These are phyloP conservation scores for Xenus cinereus DNA, from an alignment of 2,113 vertebrate genomes.

Conservation along the genomic window DNA sequence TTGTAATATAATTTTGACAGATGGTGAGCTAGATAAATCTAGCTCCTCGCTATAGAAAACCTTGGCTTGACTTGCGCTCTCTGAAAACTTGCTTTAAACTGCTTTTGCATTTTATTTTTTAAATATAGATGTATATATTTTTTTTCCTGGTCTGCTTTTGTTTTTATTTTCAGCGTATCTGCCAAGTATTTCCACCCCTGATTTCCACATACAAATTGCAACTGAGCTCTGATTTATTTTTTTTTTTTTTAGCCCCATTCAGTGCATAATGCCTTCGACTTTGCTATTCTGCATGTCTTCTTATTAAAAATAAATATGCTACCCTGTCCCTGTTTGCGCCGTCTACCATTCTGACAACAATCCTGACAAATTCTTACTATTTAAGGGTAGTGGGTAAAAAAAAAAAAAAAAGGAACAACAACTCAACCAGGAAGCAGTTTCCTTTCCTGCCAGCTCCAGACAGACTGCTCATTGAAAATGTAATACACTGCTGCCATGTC, in stretches of 20 bases:
- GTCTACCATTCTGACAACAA: constrained; percentile 80
- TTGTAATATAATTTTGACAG: constrained; percentile 88
- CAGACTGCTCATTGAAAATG: constrained; percentile 98
- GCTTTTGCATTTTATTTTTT: constrained; percentile 73
- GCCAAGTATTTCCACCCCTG: constrained; percentile 64
- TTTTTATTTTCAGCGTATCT: constrained; percentile 70
- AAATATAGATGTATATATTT: constrained; percentile 57
- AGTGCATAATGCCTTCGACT: constrained; percentile 63
- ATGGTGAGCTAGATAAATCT: constrained; percentile 80
- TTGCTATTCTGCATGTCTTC: constrained; percentile 61
- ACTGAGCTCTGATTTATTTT: constrained; percentile 27
- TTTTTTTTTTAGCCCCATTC: background rate
- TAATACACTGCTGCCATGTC: constrained; percentile 98
- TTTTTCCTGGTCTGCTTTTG: constrained; percentile 62
- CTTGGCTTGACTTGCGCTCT: constrained; percentile 74
- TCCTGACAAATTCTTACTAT: constrained; percentile 77
- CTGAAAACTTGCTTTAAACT: constrained; percentile 77
- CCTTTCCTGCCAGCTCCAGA: constrained; percentile 78
- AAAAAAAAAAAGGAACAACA: background rate
- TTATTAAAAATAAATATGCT: constrained; percentile 83
- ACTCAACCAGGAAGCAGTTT: constrained; percentile 76
- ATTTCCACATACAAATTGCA: constrained; percentile 60
- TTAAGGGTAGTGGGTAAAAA: background rate
- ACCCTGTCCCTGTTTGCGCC: constrained; percentile 74
- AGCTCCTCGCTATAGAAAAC: constrained; percentile 74